Evolutionary conservation across 2,113 vertebrate genomes (phyloP), one percentile per base, ranked within the genome.

Genomic region (Rhinichthys klamathensis): DNA sequence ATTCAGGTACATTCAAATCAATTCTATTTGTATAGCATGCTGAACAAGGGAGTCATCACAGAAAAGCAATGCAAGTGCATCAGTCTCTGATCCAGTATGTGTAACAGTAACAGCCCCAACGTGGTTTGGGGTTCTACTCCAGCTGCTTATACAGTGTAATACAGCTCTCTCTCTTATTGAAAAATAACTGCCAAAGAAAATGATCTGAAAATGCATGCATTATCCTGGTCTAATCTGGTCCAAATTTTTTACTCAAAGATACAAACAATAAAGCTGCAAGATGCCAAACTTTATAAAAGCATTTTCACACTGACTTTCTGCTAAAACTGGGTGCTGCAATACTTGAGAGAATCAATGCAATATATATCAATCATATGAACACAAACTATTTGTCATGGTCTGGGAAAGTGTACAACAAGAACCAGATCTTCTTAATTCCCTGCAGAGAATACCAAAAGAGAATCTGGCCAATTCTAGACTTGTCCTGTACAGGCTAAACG

Each of bases 101-200:
- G 10, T 72, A 72, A 72, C 69, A 70, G 10, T 72, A 72, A 72
- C 69, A 70, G 21, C 8, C 35, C 67, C 35, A 72, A n/a, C n/a
- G 35, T 44, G 23, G 10, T n/a, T n/a, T 67, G 63, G 32, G 63
- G 63, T 18, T 32, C 63, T 67, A 27, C 30, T 69, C 15, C 30
- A 70, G 67, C 32, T 38, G 21, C 18, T 38, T 69, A 11, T 70
- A 38, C 3, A 67, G 30, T 67, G 30, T 32, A 67, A 32, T 67
- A 32, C 32, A 38, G 65, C 9, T 69, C 16, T 21, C 65, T n/a
- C n/a, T n/a, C n/a, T n/a, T n/a, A 11, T 23, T 35, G 10, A 69
- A 69, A 35, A 69, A 35, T 35, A 69, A 38, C 18, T 10, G 32
- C 32, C 32, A 69, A 38, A 35, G 35, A 69, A 69, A 54, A 54